Conservation (phyloP, 2,797 vertebrate genomes). For the Knipowitschia caucasica region DNA sequence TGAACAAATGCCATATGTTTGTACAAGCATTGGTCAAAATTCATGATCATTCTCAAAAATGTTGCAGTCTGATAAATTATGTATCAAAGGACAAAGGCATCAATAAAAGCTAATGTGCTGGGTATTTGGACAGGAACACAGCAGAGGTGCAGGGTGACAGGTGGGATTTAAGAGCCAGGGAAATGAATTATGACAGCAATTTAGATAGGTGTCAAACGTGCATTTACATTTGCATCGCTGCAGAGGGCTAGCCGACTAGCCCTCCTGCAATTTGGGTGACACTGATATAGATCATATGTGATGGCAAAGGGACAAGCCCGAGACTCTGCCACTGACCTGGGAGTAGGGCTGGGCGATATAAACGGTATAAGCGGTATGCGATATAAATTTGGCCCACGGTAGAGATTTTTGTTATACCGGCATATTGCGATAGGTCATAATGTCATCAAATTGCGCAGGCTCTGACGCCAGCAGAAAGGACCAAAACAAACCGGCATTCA, state of each 20-base stretch:
- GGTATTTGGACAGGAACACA: constrained; percentile 69
- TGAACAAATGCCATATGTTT: constrained; percentile 46
- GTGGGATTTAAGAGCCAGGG: constrained; percentile 70
- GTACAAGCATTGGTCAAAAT: constrained; percentile 41
- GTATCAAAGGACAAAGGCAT: constrained; percentile 72
- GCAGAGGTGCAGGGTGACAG: constrained; percentile 59
- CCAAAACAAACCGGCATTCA: too few relatives aligned
- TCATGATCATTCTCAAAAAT: constrained; percentile 39
- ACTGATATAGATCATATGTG: constrained; percentile 66
- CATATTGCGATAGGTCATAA: too few relatives aligned
- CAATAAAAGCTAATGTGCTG: constrained; percentile 71
- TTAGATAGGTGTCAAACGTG: constrained; percentile 72
- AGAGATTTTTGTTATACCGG: too few relatives aligned
- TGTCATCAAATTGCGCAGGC: too few relatives aligned
- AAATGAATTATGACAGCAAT: constrained; percentile 78
- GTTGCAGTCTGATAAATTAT: constrained; percentile 67
- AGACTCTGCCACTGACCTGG: constrained; percentile 56
- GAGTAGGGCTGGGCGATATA: too few relatives aligned
- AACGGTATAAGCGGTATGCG: too few relatives aligned
- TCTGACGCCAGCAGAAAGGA: too few relatives aligned
- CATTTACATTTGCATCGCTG: constrained; percentile 71
- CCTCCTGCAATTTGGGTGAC: constrained; percentile 65
- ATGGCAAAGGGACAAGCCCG: constrained; percentile 48
- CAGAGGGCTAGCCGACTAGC: constrained; percentile 52
- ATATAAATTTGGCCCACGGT: too few relatives aligned